Base-by-base conservation (phyloP, 2,888 invertebrate species). In the Himalopsyche anomala region DNA sequence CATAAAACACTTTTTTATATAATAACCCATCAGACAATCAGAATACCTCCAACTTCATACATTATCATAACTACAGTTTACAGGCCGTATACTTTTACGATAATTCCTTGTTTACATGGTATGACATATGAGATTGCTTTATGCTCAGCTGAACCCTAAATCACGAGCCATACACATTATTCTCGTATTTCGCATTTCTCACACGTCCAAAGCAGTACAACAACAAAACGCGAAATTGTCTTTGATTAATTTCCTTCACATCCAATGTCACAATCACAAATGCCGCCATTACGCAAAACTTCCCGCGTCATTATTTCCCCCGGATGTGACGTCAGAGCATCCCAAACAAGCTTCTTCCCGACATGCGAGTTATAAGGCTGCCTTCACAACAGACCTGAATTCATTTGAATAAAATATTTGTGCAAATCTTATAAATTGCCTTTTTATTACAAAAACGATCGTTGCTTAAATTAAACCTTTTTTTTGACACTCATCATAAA, bases 171-270 rank as follows among this genome's bases (percentile, higher is more conserved):
- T 74, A 36, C 74, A 74, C 28, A 36, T 12, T 19, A 62, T 36
- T 28, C 36, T 74, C 74, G 38, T 5, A 74, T 15, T 74, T 38
- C 74, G 36, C 28, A 74, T 74, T 74, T 74, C 74, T 74, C 74
- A 74, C 74, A 74, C 74, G 74, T 74, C 74, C 12, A 74, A 38
- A 74, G 15, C 74, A 38, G 74, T 36, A 38, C 74, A 74, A 62
- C 62, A 62, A 74, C 74, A 74, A 74, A 74, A 74, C 74, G 74
- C 36, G 74, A 74, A 74, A 36, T 74, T 74, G 74, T 74, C 74
- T 74, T 74, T 74, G 74, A 74, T 74, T 74, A 74, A 74, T 74
- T 74, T 74, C 36, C 74, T 36, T 74, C 74, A 36, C 36, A 36
- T 74, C 36, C 28, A 74, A 74, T 36, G 74, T 74, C 74, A 74